A percentile compares a stretch with the other conserved stretches of the same genome.
Evolutionary conservation across 2,888 invertebrate genomes (phyloP).

Genomic region (Dicycla oo): DNA sequence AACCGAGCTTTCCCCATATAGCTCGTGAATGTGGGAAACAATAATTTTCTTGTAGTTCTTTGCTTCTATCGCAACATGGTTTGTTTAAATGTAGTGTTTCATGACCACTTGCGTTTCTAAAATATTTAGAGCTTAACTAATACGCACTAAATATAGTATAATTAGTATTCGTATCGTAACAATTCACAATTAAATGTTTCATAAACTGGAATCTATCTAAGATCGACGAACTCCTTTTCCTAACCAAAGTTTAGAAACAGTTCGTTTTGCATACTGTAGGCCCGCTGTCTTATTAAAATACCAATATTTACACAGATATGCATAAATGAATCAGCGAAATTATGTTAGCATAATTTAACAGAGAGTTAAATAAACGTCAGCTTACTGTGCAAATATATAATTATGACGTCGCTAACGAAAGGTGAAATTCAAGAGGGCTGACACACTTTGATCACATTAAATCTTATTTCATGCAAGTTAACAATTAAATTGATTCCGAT

Average conservation of each 20-base stretch:
- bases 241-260: slow-evolving; percentile 19
- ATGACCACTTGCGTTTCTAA: slow-evolving; percentile 14
- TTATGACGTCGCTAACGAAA: slow-evolving; percentile 32
- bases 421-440: slow-evolving; percentile 47
- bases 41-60: not conserved
- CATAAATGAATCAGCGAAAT: slow-evolving; percentile 23
- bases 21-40: not conserved
- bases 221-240: not conserved
- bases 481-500: slow-evolving; percentile 64
- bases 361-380: slow-evolving; percentile 41
- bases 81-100: not conserved
- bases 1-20: not conserved
- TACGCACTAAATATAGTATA: slow-evolving; percentile 11
- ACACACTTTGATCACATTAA: slow-evolving; percentile 45
- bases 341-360: slow-evolving; percentile 9
- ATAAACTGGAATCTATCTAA: not conserved
- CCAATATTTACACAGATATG: slow-evolving; percentile 22
- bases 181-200: slow-evolving; percentile 25
- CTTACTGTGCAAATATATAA: slow-evolving; percentile 33
- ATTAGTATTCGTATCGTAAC: slow-evolving; percentile 9
- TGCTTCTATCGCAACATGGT: not conserved
- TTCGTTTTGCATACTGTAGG: slow-evolving; percentile 6
- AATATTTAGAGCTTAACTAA: slow-evolving; percentile 46
- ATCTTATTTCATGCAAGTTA: slow-evolving; percentile 64
- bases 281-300: slow-evolving; percentile 15